phyloP scores from a whole-genome alignment of 1,140 invertebrate species.

The Calephelis nemesis region DNA sequence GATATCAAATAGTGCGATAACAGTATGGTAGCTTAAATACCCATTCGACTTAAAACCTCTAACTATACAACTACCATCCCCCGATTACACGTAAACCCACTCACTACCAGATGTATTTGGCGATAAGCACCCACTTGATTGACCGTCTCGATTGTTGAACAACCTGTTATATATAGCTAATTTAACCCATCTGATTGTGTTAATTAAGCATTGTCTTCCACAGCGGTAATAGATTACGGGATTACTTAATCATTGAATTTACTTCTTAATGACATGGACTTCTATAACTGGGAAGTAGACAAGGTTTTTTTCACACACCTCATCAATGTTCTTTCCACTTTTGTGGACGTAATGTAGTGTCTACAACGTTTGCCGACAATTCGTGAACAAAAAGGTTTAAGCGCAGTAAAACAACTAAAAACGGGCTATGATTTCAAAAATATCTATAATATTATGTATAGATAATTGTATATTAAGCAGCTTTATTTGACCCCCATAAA shows the following conservation, averaged over 20 bases:
- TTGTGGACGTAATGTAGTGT: too few relatives aligned
- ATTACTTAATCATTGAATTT: constrained; percentile 7
- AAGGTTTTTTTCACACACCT: too few relatives aligned
- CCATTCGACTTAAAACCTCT: neutral
- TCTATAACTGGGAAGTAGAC: too few relatives aligned
- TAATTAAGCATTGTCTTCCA: constrained; percentile 11
- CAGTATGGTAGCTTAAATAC: neutral
- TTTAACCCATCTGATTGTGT: constrained; percentile 8
- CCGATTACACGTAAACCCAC: constrained; percentile 53
- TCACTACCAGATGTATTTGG: constrained; percentile 33
- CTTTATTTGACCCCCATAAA: too few relatives aligned
- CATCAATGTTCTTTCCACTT: too few relatives aligned
- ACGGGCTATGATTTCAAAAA: too few relatives aligned
- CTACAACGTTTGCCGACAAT: too few relatives aligned
- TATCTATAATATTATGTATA: too few relatives aligned
- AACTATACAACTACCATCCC: neutral
- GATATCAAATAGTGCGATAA: neutral
- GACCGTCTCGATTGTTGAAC: constrained; percentile 11
- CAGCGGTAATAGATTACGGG: constrained; percentile 5
- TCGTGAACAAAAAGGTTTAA: too few relatives aligned
- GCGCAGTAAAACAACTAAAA: too few relatives aligned
- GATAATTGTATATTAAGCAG: too few relatives aligned
- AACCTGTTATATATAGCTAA: constrained; percentile 18
- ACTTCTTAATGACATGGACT: neutral
- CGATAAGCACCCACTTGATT: constrained; percentile 30